Evolutionary conservation across 1,140 invertebrate species (phyloP).

Genomic region (Leucophenga varia): DNA sequence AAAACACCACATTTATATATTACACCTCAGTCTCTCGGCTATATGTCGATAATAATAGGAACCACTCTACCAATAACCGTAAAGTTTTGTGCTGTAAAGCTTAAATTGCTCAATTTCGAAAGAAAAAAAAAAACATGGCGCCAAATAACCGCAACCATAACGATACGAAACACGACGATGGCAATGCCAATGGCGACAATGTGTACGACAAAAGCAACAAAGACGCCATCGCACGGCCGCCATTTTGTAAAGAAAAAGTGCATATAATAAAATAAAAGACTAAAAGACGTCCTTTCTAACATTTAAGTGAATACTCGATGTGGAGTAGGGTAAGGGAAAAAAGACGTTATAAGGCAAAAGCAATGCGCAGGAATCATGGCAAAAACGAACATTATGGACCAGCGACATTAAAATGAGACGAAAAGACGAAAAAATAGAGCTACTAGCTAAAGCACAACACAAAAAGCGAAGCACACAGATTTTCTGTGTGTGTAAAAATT

Average conservation of each 20-base stretch:
- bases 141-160: slow-evolving; percentile 53
- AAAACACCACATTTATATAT: too few species aligned
- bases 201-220: not conserved
- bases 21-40: too few species aligned
- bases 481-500: too few species aligned
- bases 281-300: too few species aligned
- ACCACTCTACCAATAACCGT: too few species aligned
- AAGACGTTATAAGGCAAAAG: too few species aligned
- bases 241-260: slow-evolving; percentile 54
- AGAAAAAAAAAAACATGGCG: slow-evolving; percentile 42
- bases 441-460: not conserved
- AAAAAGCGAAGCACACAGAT: slow-evolving; percentile 10
- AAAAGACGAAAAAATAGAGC: not conserved
- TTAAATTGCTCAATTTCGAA: too few species aligned
- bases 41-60: too few species aligned
- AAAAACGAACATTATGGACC: slow-evolving; percentile 17
- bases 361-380: slow-evolving; percentile 23
- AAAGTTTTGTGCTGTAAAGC: too few species aligned
- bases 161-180: too few species aligned
- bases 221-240: slow-evolving; percentile 25
- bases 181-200: slow-evolving; percentile 14
- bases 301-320: too few species aligned
- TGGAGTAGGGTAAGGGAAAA: too few species aligned
- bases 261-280: slow-evolving; percentile 53
- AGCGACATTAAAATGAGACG: slow-evolving; percentile 29